Conservation (phyloP, 2,888 invertebrate species). For the Acleris holmiana region DNA sequence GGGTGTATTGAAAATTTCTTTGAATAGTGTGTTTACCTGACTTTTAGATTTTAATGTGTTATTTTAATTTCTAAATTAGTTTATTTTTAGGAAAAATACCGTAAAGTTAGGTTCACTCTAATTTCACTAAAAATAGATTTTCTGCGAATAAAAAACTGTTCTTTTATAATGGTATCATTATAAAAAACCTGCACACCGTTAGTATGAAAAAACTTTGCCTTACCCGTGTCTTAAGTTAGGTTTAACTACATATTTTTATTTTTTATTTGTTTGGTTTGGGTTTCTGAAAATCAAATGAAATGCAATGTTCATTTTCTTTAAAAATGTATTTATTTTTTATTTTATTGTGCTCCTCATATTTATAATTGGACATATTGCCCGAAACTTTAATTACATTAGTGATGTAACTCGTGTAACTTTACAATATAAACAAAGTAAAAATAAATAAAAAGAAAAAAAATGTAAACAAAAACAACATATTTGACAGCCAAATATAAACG, state of each 20-base stretch:
- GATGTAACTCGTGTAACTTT: constrained; percentile 64
- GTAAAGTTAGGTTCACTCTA: no score
- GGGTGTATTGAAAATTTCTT: no score
- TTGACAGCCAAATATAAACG: constrained; percentile 38
- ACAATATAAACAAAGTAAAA: constrained; percentile 66
- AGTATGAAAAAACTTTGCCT: no score
- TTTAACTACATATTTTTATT: background rate
- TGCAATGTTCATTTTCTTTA: constrained; percentile 55
- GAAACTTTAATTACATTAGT: constrained; percentile 69
- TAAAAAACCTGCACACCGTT: no score
- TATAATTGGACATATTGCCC: constrained; percentile 68
- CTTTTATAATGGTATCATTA: no score
- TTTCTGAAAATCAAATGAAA: constrained; percentile 43
- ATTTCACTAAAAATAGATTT: no score
- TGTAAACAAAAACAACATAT: constrained; percentile 52
- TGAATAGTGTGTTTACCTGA: no score
- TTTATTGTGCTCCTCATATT: constrained; percentile 83
- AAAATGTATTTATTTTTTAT: constrained; percentile 82
- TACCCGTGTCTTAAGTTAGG: no score
- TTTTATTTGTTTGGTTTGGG: background rate
- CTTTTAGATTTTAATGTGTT: no score
- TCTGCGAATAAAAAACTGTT: no score
- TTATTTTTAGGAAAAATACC: no score
- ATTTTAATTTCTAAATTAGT: no score
- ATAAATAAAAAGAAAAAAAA: constrained; percentile 51